Evolutionary conservation across 2,888 invertebrate species (phyloP).

Genomic region (Papilio gigon): DNA sequence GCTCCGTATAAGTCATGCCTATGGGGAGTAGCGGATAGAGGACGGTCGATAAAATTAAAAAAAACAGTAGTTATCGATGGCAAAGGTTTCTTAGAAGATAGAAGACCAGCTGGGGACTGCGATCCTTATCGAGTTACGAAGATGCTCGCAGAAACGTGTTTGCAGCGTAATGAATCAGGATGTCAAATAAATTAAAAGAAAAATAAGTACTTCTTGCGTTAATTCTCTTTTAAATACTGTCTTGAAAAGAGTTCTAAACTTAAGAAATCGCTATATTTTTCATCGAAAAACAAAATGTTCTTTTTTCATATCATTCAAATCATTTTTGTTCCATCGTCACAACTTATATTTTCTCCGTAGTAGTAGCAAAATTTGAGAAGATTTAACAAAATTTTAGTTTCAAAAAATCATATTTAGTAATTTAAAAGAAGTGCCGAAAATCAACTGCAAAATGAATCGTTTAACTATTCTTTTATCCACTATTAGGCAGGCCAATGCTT

Average conservation of each 20-base stretch:
- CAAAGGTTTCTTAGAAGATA: conserved; percentile 96
- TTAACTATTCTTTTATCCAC: conserved; percentile 45
- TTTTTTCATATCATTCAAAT: conserved; percentile 10
- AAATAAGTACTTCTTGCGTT: background rate
- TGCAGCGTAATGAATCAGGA: conserved; percentile 37
- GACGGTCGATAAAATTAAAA: conserved; percentile 96
- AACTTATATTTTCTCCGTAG: conserved; percentile 9
- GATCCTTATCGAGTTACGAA: conserved; percentile 88
- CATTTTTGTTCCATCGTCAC: conserved; percentile 9
- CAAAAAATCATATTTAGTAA: background rate
- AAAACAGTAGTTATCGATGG: conserved; percentile 91
- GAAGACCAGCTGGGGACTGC: conserved; percentile 95
- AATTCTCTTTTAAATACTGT: background rate
- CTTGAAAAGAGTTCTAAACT: conserved; percentile 8
- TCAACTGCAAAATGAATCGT: conserved; percentile 43
- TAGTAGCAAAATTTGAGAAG: background rate
- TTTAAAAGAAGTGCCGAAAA: background rate
- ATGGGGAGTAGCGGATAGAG: conserved; percentile 94
- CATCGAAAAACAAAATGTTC: conserved; percentile 18
- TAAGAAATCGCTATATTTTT: background rate
- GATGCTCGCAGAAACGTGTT: conserved; percentile 74
- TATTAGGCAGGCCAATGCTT: conserved; percentile 40
- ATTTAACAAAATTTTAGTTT: conserved; percentile 12
- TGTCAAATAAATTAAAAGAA: background rate
- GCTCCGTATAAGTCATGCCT: conserved; percentile 95